A percentile compares a stretch with the other conserved stretches of the same genome.
These are phyloP conservation scores for Troilus luridus DNA, from an alignment of 2,888 invertebrate genomes.

Conservation along the genomic window DNA sequence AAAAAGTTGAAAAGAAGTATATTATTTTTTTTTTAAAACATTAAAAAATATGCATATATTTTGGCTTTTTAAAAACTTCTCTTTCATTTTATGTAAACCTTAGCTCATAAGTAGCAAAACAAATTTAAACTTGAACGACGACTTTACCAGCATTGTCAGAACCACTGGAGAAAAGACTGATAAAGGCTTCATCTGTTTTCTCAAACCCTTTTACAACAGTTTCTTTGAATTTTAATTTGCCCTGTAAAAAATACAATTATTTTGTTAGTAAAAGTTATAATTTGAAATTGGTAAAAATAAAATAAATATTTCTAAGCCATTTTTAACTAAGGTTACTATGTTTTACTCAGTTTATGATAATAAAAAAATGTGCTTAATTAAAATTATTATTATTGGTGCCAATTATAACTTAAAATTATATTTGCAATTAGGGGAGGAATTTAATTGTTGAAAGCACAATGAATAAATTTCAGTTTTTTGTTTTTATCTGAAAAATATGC, in stretches of 20 bases:
- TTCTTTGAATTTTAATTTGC: constrained; percentile 80
- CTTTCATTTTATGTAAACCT: neutral
- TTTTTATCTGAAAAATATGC: too few relatives aligned
- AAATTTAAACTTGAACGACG: constrained; percentile 74
- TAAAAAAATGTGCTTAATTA: too few relatives aligned
- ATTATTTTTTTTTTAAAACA: neutral
- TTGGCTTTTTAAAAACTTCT: neutral
- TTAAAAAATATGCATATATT: neutral
- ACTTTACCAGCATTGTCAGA: constrained; percentile 79
- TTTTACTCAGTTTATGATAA: too few relatives aligned
- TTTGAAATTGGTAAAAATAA: neutral
- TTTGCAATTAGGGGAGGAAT: too few relatives aligned
- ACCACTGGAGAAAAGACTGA: constrained; percentile 74
- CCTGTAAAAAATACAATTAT: constrained; percentile 68
- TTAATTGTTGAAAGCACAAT: too few relatives aligned
- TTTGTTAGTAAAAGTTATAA: neutral
- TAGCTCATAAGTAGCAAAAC: neutral
- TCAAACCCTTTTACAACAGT: constrained; percentile 81
- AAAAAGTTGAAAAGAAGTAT: neutral
- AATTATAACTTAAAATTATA: too few relatives aligned
- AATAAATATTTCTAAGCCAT: too few relatives aligned
- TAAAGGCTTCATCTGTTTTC: constrained; percentile 80
- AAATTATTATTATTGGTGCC: too few relatives aligned
- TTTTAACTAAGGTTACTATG: too few relatives aligned
- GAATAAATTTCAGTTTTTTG: too few relatives aligned